Base-by-base conservation (phyloP, 2,888 invertebrate species). In the Schizaphis graminum region DNA sequence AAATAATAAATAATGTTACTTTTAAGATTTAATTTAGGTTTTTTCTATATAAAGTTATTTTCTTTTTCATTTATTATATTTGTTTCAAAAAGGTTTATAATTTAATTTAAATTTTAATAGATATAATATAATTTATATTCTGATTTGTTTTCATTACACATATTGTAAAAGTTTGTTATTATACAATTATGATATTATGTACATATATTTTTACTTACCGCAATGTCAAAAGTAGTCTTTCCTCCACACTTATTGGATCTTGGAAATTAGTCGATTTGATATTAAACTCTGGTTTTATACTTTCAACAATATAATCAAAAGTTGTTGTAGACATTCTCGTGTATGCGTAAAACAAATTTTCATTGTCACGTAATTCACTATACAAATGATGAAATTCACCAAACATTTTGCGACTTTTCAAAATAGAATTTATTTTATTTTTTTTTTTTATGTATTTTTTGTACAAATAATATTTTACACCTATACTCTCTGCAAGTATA, bases 401-500 rank as follows among this genome's bases (percentile, higher is more conserved):
- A 56, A 56, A 85, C 24, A 85, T 85, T 44, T 85, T 85, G 8
- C 44, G 85, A 85, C 44, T 85, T 85, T 41, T 85, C 85, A 85
- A 86, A 67, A 67, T n/a, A 67, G 11, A 67, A 56, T 56, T 56
- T 56, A 24, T 56, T 56, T 56, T 56, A 53, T 61, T 85, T 44
- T 49, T 47, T 49, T n/a, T n/a, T 87, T 53, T 87, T 53, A 49
- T 53, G 49, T 87, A 49, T 87, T 87, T 87, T 49, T 87, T 49
- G 84, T 87, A 49, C 53, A 87, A 53, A 86, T 86, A 86, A 28
- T 86, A 86, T 86, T 86, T 86, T 47, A 86, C 28, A 86, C 47
- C 47, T 86, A 86, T 86, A 86, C 28, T 86, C 86, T 88, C 88
- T 88, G 87, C 53, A n/a, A 87, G 87, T 53, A 88, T 88, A 56